Conservation (phyloP, 2,888 invertebrate species). For the Sesamia inferens region DNA sequence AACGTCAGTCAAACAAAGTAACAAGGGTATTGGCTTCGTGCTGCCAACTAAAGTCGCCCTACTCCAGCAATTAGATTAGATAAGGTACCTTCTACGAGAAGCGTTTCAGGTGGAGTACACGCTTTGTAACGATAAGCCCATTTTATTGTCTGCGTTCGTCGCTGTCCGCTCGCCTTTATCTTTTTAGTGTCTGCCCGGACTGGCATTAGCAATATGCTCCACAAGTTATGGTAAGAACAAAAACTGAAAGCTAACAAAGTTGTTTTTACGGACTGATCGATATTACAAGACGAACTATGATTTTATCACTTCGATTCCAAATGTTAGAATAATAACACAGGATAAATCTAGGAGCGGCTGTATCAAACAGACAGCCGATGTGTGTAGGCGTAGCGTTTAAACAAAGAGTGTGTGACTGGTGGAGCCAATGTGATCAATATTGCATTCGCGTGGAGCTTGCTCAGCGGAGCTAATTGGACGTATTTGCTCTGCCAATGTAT, state of each 20-base stretch:
- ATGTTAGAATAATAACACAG: conserved; percentile 3
- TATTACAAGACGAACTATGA: conserved; percentile 42
- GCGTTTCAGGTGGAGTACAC: conserved; percentile 73
- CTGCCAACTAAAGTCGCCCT: conserved; percentile 34
- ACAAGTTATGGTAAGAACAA: conserved; percentile 76
- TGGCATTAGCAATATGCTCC: conserved; percentile 82
- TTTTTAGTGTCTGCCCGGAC: conserved; percentile 80
- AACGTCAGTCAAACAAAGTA: conserved; percentile 20
- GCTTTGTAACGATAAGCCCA: conserved; percentile 80
- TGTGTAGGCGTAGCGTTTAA: conserved; percentile 45
- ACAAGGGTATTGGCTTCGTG: conserved; percentile 24
- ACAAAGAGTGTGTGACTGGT: conserved; percentile 58
- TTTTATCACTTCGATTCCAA: conserved; percentile 6
- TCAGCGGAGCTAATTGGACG: conserved; percentile 49
- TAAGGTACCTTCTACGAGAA: conserved; percentile 64
- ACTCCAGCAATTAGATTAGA: conserved; percentile 69
- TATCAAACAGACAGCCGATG: conserved; percentile 31
- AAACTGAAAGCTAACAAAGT: conserved; percentile 70
- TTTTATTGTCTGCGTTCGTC: conserved; percentile 81
- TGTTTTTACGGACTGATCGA: conserved; percentile 67
- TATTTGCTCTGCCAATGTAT: conserved; percentile 43
- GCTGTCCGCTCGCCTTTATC: conserved; percentile 78
- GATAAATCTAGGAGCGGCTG: conserved; percentile 24
- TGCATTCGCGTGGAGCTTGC: conserved; percentile 51
- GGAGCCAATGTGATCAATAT: conserved; percentile 61